Evolutionary conservation across 2,888 invertebrate species (phyloP).

Genomic region (Monopis laevigella): DNA sequence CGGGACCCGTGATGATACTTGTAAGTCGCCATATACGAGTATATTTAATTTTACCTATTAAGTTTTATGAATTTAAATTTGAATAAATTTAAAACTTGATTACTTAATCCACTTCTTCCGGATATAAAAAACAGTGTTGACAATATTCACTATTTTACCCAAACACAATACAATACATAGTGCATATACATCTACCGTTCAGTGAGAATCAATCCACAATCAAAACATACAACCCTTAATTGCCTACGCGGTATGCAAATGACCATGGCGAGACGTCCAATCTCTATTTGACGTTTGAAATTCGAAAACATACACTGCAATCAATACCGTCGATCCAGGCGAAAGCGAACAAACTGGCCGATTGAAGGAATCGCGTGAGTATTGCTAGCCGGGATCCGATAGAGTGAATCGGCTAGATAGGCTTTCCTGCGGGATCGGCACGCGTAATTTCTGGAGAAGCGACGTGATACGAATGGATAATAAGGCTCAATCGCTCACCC

Average conservation of each 20-base stretch:
- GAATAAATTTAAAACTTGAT: too few relatives aligned
- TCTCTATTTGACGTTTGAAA: background rate
- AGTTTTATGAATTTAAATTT: too few relatives aligned
- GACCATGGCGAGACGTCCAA: background rate
- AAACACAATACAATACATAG: too few relatives aligned
- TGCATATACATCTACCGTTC: too few relatives aligned
- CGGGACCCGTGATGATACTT: too few relatives aligned
- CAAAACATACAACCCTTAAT: background rate
- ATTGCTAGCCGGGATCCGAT: background rate
- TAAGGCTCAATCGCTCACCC: conserved; percentile 43
- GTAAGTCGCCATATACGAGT: too few relatives aligned
- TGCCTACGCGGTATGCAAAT: background rate
- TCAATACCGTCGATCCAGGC: background rate
- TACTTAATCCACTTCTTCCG: too few relatives aligned
- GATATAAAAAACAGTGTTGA: too few relatives aligned
- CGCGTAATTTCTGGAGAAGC: conserved; percentile 46
- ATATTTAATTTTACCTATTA: too few relatives aligned
- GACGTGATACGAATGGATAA: conserved; percentile 54
- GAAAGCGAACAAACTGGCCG: background rate
- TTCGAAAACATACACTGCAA: conserved; percentile 1
- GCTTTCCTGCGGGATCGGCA: conserved; percentile 39
- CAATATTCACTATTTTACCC: too few relatives aligned
- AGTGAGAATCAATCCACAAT: too few relatives aligned
- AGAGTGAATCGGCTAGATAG: conserved; percentile 10
- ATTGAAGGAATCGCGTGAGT: conserved; percentile 5